These are phyloP conservation scores for Spodoptera picta DNA, from an alignment of 2,888 invertebrate species.

Conservation along the genomic window DNA sequence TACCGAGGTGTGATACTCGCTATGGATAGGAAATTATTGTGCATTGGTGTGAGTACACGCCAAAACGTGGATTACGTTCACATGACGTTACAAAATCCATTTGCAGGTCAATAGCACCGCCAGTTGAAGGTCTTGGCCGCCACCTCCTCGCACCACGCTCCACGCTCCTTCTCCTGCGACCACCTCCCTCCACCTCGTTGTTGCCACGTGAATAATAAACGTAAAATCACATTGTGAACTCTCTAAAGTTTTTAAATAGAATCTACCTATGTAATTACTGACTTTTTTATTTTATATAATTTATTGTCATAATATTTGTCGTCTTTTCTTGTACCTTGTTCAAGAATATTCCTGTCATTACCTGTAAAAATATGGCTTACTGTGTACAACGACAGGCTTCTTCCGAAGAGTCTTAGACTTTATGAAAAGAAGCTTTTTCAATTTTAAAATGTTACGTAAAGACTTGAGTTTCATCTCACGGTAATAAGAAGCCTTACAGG, in stretches of 20 bases:
- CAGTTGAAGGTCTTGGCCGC: conserved; percentile 78
- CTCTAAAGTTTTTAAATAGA: not conserved
- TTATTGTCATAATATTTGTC: no score
- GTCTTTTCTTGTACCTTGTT: no score
- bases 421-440: no score
- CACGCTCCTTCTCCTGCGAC: conserved; percentile 51
- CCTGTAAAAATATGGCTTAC: no score
- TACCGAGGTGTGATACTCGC: conserved; percentile 41
- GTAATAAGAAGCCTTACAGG: no score
- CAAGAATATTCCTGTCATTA: no score
- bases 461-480: no score
- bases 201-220: conserved; percentile 42
- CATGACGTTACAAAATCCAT: conserved; percentile 63
- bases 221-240: conserved; percentile 12
- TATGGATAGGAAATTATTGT: conserved; percentile 29
- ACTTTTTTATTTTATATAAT: no score
- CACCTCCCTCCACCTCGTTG: conserved; percentile 52
- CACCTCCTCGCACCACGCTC: conserved; percentile 57
- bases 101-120: conserved; percentile 79
- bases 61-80: conserved; percentile 58
- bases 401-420: no score
- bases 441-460: no score
- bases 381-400: no score
- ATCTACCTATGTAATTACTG: no score
- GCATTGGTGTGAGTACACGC: conserved; percentile 41